phyloP scores from a whole-genome alignment of 1,140 invertebrate species.

The Oncopeltus fasciatus region DNA sequence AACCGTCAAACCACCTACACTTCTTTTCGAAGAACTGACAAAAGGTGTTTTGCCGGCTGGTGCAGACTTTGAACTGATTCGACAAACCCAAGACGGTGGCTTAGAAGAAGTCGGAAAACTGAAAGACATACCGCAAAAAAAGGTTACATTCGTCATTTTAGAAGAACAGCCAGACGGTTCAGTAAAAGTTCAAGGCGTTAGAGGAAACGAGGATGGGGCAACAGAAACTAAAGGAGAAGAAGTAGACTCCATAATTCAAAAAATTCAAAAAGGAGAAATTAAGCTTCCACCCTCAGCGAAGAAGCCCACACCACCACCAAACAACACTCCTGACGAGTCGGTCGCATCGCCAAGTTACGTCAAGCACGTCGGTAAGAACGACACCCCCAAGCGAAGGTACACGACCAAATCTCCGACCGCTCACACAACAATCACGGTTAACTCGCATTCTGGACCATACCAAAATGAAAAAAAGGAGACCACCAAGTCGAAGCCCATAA shows the following conservation, averaged over 20 bases:
- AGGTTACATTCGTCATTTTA: conserved; percentile 68
- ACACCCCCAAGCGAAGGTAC: not conserved
- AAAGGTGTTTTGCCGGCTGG: conserved; percentile 60
- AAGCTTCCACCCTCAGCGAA: conserved; percentile 50
- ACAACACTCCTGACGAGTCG: conserved; percentile 19
- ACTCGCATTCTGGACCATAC: conserved; percentile 8
- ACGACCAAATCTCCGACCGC: not conserved
- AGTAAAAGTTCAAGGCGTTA: conserved; percentile 64
- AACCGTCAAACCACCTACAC: conserved; percentile 36
- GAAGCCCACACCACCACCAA: conserved; percentile 9
- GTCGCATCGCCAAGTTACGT: conserved; percentile 18
- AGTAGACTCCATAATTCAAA: conserved; percentile 63
- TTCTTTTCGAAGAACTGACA: conserved; percentile 54
- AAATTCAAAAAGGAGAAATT: conserved; percentile 64
- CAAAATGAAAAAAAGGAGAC: conserved; percentile 24
- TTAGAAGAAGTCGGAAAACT: conserved; percentile 52
- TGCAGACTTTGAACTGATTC: conserved; percentile 57
- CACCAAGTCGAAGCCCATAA: conserved; percentile 28
- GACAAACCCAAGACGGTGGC: conserved; percentile 51
- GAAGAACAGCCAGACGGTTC: conserved; percentile 71
- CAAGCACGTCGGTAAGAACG: conserved; percentile 26
- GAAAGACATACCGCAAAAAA: conserved; percentile 51
- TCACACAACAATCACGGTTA: not conserved
- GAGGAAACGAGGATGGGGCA: conserved; percentile 51
- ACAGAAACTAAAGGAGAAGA: conserved; percentile 50